Conservation (phyloP, 2,113 vertebrate species). For the Aramus guarauna region DNA sequence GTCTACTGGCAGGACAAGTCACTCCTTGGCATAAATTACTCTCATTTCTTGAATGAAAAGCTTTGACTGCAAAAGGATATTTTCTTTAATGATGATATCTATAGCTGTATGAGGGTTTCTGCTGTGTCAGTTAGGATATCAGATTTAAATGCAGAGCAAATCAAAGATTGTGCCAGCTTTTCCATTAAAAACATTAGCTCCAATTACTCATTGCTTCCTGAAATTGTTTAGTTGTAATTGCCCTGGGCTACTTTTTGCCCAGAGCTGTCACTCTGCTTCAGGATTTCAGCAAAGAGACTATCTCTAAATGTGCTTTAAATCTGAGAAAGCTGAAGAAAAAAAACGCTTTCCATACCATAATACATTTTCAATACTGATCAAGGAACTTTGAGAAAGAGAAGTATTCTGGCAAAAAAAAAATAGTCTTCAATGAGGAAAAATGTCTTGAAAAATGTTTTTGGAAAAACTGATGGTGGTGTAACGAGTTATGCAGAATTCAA, state of each 20-base stretch:
- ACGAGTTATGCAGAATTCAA: not conserved
- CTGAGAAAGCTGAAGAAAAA: not conserved
- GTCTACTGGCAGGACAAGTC: not conserved
- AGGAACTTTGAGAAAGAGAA: not conserved
- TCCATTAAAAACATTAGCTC: not conserved
- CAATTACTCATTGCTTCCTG: not conserved
- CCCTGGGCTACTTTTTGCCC: not conserved
- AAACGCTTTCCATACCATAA: not conserved
- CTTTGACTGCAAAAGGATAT: not conserved
- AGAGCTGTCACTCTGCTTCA: not conserved
- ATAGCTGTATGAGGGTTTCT: not conserved
- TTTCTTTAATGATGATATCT: not conserved
- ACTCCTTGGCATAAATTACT: not conserved
- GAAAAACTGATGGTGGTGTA: not conserved
- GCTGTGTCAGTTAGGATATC: not conserved
- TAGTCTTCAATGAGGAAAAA: not conserved
- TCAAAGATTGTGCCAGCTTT: not conserved
- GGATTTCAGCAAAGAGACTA: not conserved
- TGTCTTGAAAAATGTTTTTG: not conserved
- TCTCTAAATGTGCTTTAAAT: not conserved
- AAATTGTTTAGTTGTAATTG: not conserved
- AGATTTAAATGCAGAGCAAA: not conserved
- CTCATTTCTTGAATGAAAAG: not conserved
- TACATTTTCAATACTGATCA: not conserved
- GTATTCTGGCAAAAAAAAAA: not conserved